Base-by-base conservation (phyloP, 2,888 invertebrate species). In the Aplocera efformata region DNA sequence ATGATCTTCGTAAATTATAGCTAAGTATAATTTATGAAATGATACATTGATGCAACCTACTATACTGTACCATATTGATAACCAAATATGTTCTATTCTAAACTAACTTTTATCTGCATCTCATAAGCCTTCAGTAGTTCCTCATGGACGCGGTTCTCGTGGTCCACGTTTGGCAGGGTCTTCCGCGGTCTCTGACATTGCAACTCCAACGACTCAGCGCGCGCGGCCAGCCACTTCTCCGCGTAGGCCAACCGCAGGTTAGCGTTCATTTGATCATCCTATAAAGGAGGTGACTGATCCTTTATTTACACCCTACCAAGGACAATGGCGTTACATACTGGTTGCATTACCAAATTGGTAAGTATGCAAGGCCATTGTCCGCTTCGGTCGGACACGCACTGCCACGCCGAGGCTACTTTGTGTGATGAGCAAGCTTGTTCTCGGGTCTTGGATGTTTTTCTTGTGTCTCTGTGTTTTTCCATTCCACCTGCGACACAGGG, bases 151-250 rank as follows among this genome's bases (percentile, higher is more conserved):
- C 85, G 69, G 1, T 67, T 42, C 44, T 86, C 88, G 41, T 77
- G 67, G 21, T 75, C 71, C 1, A 47, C 10, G 7, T 67, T 61
- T 0, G 79, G 79, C 2, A 44, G 43, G 0, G 63, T 59, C 6
- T 56, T 49, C 0, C 67, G 58, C 1, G 65, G 56, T 6, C 43
- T 44, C 26, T 66, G 60, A 37, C 62, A 55, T 10, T 65, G 60
- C 10, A 82, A 48, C 22, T 82, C 79, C 26, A 74, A 29, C 0
- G 77, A 66, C 39, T 86, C 84, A 0, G 65, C 65, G 1, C 76
- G 71, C 1, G 85, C 82, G 10, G 66, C 53, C 10, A 86, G 47
- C 80, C 83, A 86, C 42, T 76, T 79, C 7, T 84, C 82, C 0
- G 76, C 73, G 53, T 83, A 88, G 24, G 63, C 53, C 0, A 84